Evolutionary conservation across 2,888 invertebrate species (phyloP).

Genomic region (Pollenia angustigena): DNA sequence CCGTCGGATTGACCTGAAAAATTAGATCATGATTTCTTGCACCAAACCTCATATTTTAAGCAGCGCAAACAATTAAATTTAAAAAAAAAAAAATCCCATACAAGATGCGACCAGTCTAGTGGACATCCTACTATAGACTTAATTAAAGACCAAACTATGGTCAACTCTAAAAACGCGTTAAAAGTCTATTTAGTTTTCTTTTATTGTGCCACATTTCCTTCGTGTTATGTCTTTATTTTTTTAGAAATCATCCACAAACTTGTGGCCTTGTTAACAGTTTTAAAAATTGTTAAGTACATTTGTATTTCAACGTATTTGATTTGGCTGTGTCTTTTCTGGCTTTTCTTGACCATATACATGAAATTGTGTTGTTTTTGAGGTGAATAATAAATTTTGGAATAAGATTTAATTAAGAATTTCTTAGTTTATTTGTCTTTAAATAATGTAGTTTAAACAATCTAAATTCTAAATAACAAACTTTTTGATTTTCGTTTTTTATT

Average conservation of each 20-base stretch:
- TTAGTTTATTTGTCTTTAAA: neutral
- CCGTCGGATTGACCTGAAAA: too few species aligned
- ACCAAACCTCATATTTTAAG: too few species aligned
- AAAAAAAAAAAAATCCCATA: too few species aligned
- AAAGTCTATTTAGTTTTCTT: neutral
- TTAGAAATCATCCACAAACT: conserved; percentile 1
- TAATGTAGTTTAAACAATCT: too few species aligned
- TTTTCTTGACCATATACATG: conserved; percentile 39
- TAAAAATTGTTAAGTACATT: conserved; percentile 8
- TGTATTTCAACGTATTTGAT: conserved; percentile 39
- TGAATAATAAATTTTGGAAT: neutral
- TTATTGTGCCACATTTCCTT: neutral
- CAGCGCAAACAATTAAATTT: too few species aligned
- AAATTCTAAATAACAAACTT: too few species aligned
- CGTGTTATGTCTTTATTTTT: neutral
- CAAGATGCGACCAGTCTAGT: too few species aligned
- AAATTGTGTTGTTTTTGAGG: conserved; percentile 18
- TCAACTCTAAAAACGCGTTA: too few species aligned
- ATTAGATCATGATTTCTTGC: too few species aligned
- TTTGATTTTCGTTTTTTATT: too few species aligned
- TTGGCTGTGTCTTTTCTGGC: conserved; percentile 2
- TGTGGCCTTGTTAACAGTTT: conserved; percentile 58
- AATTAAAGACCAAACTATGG: too few species aligned
- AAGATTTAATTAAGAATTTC: neutral
- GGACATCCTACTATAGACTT: too few species aligned